Percentiles rank a stretch among this genome's conserved stretches.
Conservation (phyloP, 2,113 vertebrate species). For the Suricata suricatta region DNA sequence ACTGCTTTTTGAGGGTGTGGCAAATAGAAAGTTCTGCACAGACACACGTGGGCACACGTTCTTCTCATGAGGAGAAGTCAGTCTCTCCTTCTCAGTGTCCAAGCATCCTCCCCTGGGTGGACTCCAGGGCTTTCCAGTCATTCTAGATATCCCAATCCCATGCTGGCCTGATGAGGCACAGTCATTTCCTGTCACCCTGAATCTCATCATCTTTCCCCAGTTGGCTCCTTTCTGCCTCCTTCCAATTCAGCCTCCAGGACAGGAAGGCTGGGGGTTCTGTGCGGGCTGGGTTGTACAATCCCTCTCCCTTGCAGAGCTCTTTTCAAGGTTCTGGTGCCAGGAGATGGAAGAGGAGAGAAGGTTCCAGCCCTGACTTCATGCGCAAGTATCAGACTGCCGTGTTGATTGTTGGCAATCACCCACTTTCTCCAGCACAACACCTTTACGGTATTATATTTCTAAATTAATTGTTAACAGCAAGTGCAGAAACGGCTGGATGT, state of each 20-base stretch:
- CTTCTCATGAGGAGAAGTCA: not conserved
- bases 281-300: too few species aligned
- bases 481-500: not conserved
- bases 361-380: accelerated
- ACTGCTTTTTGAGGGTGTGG: not conserved
- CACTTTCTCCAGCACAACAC: not conserved
- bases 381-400: accelerated
- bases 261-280: not conserved
- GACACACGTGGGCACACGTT: accelerated
- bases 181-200: accelerated
- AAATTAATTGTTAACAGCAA: not conserved
- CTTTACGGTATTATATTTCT: not conserved
- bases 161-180: accelerated
- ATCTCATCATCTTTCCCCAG: accelerated
- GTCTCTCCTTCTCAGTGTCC: not conserved
- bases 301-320: not conserved
- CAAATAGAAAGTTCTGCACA: not conserved
- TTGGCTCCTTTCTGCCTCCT: accelerated
- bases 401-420: accelerated
- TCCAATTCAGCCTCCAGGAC: not conserved
- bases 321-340: not conserved
- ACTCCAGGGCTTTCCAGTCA: not conserved
- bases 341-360: too few species aligned
- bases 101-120: not conserved
- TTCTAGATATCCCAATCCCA: not conserved